Percentiles rank a stretch among this genome's conserved stretches.
These are phyloP conservation scores for Lasiurus borealis DNA, from an alignment of 2,113 vertebrate genomes.

Conservation along the genomic window DNA sequence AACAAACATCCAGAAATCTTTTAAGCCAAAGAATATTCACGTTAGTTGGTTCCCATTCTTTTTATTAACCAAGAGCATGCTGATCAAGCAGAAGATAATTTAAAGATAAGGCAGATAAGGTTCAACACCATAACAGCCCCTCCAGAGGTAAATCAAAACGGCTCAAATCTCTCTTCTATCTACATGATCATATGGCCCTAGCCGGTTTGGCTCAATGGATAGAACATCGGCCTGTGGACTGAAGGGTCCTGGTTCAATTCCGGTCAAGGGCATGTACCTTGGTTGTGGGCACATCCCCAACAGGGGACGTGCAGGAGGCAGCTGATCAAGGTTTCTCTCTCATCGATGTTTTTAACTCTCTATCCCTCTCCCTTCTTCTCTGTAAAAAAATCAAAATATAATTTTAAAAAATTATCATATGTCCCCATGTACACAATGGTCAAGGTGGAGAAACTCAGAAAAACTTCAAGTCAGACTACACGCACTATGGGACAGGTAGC, in stretches of 20 bases:
- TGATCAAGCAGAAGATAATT: neutral
- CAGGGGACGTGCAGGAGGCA: too few species aligned
- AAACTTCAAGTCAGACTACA: neutral
- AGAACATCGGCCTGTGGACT: too few species aligned
- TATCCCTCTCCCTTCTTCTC: too few species aligned
- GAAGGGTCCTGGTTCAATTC: too few species aligned
- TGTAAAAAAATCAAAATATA: too few species aligned
- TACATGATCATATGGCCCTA: neutral
- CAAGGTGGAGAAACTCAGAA: neutral
- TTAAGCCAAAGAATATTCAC: neutral
- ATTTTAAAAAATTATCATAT: neutral
- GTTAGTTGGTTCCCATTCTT: neutral
- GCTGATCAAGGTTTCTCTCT: too few species aligned
- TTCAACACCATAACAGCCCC: too few species aligned
- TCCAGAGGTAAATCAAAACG: neutral
- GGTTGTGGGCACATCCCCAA: too few species aligned
- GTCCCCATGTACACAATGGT: neutral
- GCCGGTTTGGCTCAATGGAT: too few species aligned
- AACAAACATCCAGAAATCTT: constrained; percentile 10
- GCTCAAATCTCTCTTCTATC: neutral
- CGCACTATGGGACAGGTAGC: neutral
- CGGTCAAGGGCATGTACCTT: too few species aligned
- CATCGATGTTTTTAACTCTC: too few species aligned
- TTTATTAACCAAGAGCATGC: neutral
- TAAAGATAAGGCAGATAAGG: neutral